These are phyloP conservation scores for Antennarius striatus DNA, from an alignment of 2,113 vertebrate genomes.

Conservation along the genomic window DNA sequence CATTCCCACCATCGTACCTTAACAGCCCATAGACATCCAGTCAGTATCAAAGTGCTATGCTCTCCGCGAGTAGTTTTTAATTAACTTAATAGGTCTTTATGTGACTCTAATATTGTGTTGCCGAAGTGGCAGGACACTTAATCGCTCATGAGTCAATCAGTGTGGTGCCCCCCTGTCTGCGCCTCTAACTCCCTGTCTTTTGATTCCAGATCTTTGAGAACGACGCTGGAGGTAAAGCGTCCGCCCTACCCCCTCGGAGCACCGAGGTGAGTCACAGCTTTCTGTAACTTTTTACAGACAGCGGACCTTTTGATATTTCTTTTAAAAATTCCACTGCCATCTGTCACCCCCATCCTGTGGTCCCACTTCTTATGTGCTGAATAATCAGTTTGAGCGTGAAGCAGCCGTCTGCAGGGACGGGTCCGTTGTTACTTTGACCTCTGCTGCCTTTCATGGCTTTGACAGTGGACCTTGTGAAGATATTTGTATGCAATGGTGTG, in stretches of 20 bases:
- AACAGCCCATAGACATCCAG: conserved; percentile 54
- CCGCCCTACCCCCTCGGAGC: conserved; percentile 71
- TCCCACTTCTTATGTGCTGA: conserved; percentile 9
- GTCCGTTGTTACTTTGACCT: conserved; percentile 38
- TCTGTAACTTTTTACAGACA: conserved; percentile 2
- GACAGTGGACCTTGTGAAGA: conserved; percentile 32
- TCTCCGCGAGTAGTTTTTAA: conserved; percentile 67
- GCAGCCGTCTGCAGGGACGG: conserved; percentile 3
- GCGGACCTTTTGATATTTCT: conserved; percentile 33
- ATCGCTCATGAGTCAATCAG: conserved; percentile 49
- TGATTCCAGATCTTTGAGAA: conserved; percentile 87
- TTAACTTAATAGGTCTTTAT: conserved; percentile 60
- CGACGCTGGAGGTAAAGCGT: conserved; percentile 75
- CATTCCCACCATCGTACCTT: conserved; percentile 50
- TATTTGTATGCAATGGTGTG: conserved; percentile 20
- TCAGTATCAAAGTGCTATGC: conserved; percentile 60
- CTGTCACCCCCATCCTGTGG: conserved; percentile 27
- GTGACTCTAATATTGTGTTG: conserved; percentile 52
- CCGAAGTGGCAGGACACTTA: conserved; percentile 38
- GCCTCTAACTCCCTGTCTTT: conserved; percentile 31
- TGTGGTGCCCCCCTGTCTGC: conserved; percentile 48
- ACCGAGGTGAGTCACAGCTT: conserved; percentile 67
- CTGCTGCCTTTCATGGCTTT: conserved; percentile 30
- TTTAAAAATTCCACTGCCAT: conserved; percentile 40
- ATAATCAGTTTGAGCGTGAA: conserved; percentile 33